Conservation (phyloP, 2,888 invertebrate species). For the Pharmacophagus antenor region DNA sequence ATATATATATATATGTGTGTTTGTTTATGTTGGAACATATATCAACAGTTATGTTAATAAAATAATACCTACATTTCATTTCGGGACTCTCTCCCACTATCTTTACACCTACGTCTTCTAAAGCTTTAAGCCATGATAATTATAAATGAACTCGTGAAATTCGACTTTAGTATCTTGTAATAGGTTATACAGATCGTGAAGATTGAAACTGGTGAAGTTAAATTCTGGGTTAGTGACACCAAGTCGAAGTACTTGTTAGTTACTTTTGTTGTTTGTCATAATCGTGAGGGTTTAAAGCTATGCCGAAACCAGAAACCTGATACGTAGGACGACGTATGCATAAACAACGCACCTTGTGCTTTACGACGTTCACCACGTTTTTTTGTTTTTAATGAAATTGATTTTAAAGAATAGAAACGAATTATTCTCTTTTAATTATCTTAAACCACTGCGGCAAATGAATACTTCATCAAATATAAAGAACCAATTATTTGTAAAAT, state of each 20-base stretch:
- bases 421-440: no score
- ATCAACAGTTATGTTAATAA: not conserved
- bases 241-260: constrained; percentile 15
- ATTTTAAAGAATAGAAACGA: not conserved
- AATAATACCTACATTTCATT: constrained; percentile 22
- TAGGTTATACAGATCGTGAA: not conserved
- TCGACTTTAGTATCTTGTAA: constrained; percentile 1
- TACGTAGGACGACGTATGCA: constrained; percentile 28
- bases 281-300: constrained; percentile 21
- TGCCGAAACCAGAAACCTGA: constrained; percentile 22
- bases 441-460: no score
- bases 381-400: not conserved
- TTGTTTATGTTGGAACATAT: not conserved
- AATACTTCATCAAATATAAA: no score
- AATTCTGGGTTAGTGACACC: constrained; percentile 23
- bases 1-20: no score
- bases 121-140: constrained; percentile 1
- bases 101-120: constrained; percentile 11
- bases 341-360: constrained; percentile 11
- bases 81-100: constrained; percentile 13
- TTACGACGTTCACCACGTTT: not conserved
- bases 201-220: constrained; percentile 3
- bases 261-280: constrained; percentile 27
- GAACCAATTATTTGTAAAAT: no score
- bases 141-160: not conserved